Conservation (phyloP, 2,113 vertebrate species). For the Brienomyrus brachyistius region DNA sequence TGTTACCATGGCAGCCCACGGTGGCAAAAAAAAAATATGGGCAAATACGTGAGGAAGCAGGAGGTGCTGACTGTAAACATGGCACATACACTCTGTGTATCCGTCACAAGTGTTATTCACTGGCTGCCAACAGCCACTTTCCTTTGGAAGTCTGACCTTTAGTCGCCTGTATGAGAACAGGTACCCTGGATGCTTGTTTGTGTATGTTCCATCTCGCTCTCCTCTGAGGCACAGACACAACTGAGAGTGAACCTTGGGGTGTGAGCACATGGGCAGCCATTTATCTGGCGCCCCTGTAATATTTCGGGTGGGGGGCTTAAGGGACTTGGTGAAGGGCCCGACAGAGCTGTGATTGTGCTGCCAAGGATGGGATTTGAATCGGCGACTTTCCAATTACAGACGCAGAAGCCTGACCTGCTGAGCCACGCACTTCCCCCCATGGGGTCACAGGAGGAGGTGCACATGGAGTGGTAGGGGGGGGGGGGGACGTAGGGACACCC, state of each 20-base stretch:
- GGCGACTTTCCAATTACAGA: background rate
- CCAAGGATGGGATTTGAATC: background rate
- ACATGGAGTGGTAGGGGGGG: background rate
- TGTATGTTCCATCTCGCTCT: background rate
- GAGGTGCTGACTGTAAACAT: background rate
- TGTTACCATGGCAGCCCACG: background rate
- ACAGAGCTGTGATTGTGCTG: background rate
- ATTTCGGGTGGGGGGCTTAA: background rate
- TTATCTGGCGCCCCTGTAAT: background rate
- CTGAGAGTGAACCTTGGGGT: background rate
- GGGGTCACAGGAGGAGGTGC: background rate
- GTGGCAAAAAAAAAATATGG: slow-evolving; percentile 1
- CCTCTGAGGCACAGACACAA: background rate
- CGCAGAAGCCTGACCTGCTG: background rate
- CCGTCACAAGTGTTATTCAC: background rate
- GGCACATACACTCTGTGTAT: background rate
- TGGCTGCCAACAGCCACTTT: background rate
- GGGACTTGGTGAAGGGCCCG: background rate
- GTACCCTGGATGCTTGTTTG: background rate
- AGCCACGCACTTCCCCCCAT: background rate
- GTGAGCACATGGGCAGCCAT: background rate
- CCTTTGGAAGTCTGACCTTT: background rate
- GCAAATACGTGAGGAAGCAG: background rate
- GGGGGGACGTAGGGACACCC: background rate
- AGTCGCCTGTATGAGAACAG: background rate